Evolutionary conservation across 2,113 vertebrate genomes (phyloP), one percentile per base, ranked within the genome.

Genomic region (Dromaius novaehollandiae): DNA sequence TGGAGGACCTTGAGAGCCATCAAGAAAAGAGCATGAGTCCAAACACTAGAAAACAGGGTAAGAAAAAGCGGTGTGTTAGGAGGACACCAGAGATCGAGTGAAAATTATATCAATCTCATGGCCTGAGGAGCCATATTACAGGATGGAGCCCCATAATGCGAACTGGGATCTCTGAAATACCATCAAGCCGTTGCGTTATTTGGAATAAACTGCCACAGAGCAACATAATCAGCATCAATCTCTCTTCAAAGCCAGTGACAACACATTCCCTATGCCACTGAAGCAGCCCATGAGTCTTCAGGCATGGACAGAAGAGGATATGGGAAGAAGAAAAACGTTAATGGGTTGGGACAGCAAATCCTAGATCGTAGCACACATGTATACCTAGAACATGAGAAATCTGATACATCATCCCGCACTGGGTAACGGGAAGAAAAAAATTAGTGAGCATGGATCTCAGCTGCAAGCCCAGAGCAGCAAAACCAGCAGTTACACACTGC

Each of bases 181-280:
- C 16, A 2, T 17, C 74, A 81, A 51, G 50, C 60, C 17, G 28
- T 25, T 19, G 42, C 50, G 26, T 40, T 70, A 55, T 21, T 50
- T 15, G 88, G 58, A 86, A 89, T 55, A 89, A 94, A 77, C n/a
- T 87, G 82, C 48, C 28, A 28, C 60, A 69, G 36, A 89, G 38
- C 32, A 69, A 53, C 17, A 30, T 8, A 24, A 76, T 50, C 64
- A 63, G 40, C 14, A 56, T 48, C 40, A 14, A 28, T 24, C 73
- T 77, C 68, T 26, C 44, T 32, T 76, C 53, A 40, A 6, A 55
- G 28, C 36, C 51, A 68, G 22, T 32, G 69, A 68, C 63, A 68
- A 60, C 17, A 1, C 1, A 5, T 56, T 55, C 53, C 53, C 46
- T 12, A 7, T 32, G 28, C 58, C 81, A 68, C 32, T 12, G 42